phyloP scores from a whole-genome alignment of 2,113 vertebrate genomes.

The Hippocampus mohnikei region DNA sequence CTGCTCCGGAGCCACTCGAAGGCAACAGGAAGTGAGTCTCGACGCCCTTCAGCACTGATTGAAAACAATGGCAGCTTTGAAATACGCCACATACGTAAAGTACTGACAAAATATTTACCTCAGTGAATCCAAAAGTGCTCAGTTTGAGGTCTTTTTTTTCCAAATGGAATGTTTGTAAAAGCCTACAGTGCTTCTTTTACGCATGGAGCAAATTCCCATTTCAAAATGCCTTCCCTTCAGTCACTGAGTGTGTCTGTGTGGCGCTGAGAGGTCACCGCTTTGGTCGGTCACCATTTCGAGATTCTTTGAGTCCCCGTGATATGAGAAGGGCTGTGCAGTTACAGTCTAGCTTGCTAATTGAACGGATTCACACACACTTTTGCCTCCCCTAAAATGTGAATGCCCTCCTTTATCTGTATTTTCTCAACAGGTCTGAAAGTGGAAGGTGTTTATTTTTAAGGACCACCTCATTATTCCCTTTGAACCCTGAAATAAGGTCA shows the following conservation, averaged over 20 bases:
- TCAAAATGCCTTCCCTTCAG: not conserved
- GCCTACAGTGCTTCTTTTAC: not conserved
- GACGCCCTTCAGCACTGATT: not conserved
- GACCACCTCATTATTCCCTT: not conserved
- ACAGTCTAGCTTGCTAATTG: not conserved
- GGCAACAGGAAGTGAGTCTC: not conserved
- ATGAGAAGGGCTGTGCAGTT: not conserved
- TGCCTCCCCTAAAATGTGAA: not conserved
- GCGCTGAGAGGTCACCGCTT: constrained; percentile 1
- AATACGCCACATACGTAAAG: not conserved
- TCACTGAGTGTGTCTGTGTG: not conserved
- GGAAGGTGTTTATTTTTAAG: not conserved
- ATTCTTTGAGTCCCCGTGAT: constrained; percentile 4
- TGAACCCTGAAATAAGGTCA: not conserved
- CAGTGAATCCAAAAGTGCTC: not conserved
- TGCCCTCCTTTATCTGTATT: not conserved
- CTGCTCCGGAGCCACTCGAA: not conserved
- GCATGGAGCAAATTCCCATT: not conserved
- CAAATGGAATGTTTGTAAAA: not conserved
- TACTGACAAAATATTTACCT: not conserved
- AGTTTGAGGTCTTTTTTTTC: not conserved
- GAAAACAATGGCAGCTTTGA: constrained; percentile 2
- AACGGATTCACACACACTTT: not conserved
- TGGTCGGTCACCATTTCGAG: not conserved
- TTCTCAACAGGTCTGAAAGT: not conserved